A percentile compares a stretch with the other conserved stretches of the same genome.
Conservation (phyloP, 2,888 invertebrate species). For the Xestia sexstrigata region DNA sequence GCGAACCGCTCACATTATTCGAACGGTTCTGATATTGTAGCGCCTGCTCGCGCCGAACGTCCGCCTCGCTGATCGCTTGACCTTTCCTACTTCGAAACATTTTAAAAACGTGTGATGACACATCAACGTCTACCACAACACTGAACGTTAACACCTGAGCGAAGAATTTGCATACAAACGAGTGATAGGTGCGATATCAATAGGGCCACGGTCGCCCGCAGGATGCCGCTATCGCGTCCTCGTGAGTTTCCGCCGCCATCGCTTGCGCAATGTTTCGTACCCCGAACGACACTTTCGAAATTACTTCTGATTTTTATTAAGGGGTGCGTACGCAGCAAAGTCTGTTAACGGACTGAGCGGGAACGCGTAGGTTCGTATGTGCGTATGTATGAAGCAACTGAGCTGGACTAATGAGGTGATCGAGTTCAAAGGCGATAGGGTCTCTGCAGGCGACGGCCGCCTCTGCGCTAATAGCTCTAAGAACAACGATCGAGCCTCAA, state of each 20-base stretch:
- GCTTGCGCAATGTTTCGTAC: conserved; percentile 80
- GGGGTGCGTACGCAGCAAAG: conserved; percentile 84
- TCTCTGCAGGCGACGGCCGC: conserved; percentile 82
- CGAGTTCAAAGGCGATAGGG: conserved; percentile 86
- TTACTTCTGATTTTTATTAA: conserved; percentile 71
- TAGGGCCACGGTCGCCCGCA: conserved; percentile 90
- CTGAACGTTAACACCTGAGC: conserved; percentile 82
- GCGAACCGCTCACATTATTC: conserved; percentile 86
- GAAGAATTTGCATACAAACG: conserved; percentile 86
- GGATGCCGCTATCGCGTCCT: conserved; percentile 86
- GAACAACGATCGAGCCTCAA: conserved; percentile 32
- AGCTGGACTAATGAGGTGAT: conserved; percentile 88
- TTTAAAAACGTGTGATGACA: conserved; percentile 73
- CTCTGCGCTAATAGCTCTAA: conserved; percentile 76
- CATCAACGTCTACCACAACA: conserved; percentile 74
- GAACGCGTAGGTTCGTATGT: conserved; percentile 80
- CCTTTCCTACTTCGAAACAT: conserved; percentile 86
- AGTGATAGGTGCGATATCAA: conserved; percentile 85
- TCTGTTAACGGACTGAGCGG: conserved; percentile 85
- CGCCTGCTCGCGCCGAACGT: conserved; percentile 88
- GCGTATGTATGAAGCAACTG: conserved; percentile 82
- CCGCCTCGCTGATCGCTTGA: conserved; percentile 87
- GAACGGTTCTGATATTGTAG: conserved; percentile 85
- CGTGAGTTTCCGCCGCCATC: conserved; percentile 84
- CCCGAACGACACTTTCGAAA: conserved; percentile 72